These are phyloP conservation scores for Chironomus striatipennis DNA, from an alignment of 1,140 invertebrate genomes.

Conservation along the genomic window DNA sequence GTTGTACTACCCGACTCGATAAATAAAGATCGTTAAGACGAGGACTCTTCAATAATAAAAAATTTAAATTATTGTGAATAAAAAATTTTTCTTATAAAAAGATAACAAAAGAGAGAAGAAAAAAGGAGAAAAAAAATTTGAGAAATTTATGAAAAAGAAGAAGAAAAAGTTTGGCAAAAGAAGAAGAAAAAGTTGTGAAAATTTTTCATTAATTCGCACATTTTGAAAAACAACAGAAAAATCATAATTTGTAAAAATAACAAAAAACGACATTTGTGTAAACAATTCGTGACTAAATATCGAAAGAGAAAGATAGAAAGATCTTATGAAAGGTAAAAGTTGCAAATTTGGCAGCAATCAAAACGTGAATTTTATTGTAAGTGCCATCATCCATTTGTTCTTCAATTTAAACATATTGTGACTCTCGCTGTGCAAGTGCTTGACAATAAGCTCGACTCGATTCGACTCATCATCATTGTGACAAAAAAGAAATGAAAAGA, in stretches of 20 bases:
- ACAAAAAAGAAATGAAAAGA: too few relatives aligned
- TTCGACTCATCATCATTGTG: too few relatives aligned
- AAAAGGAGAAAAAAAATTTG: neutral
- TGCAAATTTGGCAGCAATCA: neutral
- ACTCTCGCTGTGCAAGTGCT: too few relatives aligned
- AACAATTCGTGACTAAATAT: neutral
- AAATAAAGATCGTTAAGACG: neutral
- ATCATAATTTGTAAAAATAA: too few relatives aligned
- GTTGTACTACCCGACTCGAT: conserved; percentile 19
- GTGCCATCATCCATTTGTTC: neutral
- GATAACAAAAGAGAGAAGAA: too few relatives aligned
- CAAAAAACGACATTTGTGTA: too few relatives aligned
- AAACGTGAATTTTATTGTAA: neutral
- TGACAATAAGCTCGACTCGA: too few relatives aligned
- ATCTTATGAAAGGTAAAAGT: neutral
- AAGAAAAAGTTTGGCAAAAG: too few relatives aligned
- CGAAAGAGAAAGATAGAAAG: neutral
- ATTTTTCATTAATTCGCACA: too few relatives aligned
- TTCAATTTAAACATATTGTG: too few relatives aligned
- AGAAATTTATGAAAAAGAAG: neutral
- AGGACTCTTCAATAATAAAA: neutral
- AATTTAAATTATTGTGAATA: neutral
- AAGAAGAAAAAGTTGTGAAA: too few relatives aligned
- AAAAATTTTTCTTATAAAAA: neutral
- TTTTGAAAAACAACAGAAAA: too few relatives aligned